Evolutionary conservation across 2,113 vertebrate genomes (phyloP).

Genomic region (Camarhynchus parvulus): DNA sequence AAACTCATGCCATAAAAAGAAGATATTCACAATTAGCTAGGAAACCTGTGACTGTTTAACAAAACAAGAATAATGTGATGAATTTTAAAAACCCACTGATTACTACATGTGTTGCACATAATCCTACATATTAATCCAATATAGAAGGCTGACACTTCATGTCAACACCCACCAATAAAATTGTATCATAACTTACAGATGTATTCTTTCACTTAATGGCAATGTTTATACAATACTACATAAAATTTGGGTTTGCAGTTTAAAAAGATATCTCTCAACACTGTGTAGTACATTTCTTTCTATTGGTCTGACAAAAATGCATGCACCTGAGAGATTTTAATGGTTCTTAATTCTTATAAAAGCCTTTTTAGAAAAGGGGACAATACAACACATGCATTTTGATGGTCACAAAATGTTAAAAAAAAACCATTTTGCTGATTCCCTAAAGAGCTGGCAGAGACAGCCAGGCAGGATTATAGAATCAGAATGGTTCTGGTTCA

Average conservation of each 20-base stretch:
- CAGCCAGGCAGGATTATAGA: neutral
- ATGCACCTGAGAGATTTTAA: neutral
- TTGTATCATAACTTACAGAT: neutral
- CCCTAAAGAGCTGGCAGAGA: neutral
- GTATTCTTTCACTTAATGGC: neutral
- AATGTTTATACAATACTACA: neutral
- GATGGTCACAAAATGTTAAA: neutral
- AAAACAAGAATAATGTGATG: neutral
- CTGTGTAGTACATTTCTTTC: neutral
- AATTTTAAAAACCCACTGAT: neutral
- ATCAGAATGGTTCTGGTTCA: neutral
- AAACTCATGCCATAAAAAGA: neutral
- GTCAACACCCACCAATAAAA: neutral
- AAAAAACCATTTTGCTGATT: neutral
- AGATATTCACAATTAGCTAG: neutral
- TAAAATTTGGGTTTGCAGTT: neutral
- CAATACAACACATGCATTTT: neutral
- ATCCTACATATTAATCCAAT: slow-evolving; percentile 1
- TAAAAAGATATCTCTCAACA: neutral
- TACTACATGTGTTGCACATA: neutral
- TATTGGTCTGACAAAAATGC: neutral
- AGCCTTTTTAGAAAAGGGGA: neutral
- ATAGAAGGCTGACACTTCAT: neutral
- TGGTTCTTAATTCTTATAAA: neutral
- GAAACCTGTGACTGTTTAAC: neutral